Evolutionary conservation across 2,113 vertebrate genomes (phyloP).

Genomic region (Macroglossus sobrinus): DNA sequence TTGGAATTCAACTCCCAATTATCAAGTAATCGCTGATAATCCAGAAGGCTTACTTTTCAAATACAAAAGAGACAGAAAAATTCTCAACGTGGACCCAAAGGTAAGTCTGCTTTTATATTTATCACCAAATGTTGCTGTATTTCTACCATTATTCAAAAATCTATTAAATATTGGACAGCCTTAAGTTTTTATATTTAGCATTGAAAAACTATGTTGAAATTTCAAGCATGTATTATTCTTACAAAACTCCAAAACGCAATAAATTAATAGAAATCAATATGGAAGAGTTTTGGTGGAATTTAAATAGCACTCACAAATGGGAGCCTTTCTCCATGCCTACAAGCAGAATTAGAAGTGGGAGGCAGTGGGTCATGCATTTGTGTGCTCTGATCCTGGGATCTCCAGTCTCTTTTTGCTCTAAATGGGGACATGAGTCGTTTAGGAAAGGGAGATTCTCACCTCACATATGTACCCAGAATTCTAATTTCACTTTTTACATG

Average conservation of each 20-base stretch:
- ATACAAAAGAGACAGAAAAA: slow-evolving; percentile 87
- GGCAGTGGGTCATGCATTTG: neutral
- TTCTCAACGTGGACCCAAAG: slow-evolving; percentile 89
- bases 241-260: neutral
- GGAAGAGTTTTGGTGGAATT: neutral
- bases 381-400: neutral
- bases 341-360: neutral
- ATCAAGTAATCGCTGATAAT: slow-evolving; percentile 87
- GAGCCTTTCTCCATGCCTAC: neutral
- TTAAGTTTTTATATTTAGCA: neutral
- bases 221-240: neutral
- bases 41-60: slow-evolving; percentile 87
- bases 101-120: slow-evolving; percentile 71
- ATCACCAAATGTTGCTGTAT: neutral
- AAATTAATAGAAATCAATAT: neutral
- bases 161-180: neutral
- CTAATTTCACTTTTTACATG: neutral
- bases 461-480: neutral
- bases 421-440: neutral
- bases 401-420: neutral
- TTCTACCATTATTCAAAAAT: slow-evolving; percentile 3
- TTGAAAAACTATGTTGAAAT: neutral
- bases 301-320: neutral
- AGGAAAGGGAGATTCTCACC: neutral
- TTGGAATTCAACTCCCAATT: slow-evolving; percentile 87